These are phyloP conservation scores for Calliphora vomitoria DNA, from an alignment of 2,888 invertebrate genomes.

Conservation along the genomic window DNA sequence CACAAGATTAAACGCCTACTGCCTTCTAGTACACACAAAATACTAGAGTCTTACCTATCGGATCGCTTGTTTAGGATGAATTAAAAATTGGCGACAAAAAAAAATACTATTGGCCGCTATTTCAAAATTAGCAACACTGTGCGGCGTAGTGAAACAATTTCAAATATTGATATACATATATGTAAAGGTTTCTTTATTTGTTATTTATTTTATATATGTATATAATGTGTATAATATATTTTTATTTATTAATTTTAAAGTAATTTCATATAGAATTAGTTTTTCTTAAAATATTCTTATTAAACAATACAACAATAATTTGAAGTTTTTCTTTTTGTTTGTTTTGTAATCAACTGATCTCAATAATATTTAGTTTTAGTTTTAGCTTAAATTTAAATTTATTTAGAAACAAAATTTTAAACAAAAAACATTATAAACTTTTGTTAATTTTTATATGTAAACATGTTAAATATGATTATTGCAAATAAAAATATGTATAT, in stretches of 20 bases:
- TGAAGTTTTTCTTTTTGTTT: background rate
- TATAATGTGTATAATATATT: slow-evolving; percentile 9
- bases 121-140: no score
- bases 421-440: slow-evolving; percentile 1
- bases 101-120: no score
- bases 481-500: slow-evolving; percentile 10
- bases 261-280: slow-evolving; percentile 13
- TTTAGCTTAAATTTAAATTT: slow-evolving; percentile 29
- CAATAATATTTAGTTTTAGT: slow-evolving; percentile 7
- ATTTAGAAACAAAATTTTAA: background rate
- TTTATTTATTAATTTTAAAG: slow-evolving; percentile 22
- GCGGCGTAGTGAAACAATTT: no score
- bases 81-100: no score
- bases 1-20: no score
- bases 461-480: background rate
- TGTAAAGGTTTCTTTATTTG: slow-evolving; percentile 47
- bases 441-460: background rate
- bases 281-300: slow-evolving; percentile 29
- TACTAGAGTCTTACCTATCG: no score
- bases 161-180: no score
- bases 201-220: slow-evolving; percentile 31
- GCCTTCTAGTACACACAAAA: no score
- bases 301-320: slow-evolving; percentile 49
- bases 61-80: no score
- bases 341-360: background rate